Evolutionary conservation across 2,113 vertebrate species (phyloP), one percentile per base, ranked within the genome.

Genomic region (Zapus hudsonius): DNA sequence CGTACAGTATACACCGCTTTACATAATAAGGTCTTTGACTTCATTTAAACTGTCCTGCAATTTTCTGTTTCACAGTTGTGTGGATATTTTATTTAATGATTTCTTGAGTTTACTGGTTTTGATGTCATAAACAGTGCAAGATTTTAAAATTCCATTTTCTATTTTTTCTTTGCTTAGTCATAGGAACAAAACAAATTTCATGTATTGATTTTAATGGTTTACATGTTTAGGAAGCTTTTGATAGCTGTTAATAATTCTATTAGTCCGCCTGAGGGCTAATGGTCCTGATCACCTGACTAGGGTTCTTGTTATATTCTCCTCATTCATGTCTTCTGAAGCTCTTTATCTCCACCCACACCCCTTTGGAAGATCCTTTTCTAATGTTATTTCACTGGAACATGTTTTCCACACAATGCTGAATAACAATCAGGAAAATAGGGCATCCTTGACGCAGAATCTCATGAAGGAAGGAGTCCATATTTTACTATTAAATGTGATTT

Each of bases 181-280:
- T 42, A 74, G 17, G 40, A 75, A 59, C 16, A 66, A 3, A 40
- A 40, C 20, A 59, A 40, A 55, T 80, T 81, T 89, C 72, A 23
- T 40, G 22, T 73, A 66, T 44, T 90, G 22, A 40, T 80, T 78
- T 89, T 72, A 91, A 84, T 75, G 36, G 19, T 66, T 91, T 91
- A 67, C 22, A 61, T n/a, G 19, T 84, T 67, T 55, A 66, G 3
- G 57, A 55, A 79, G 25, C 4, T 64, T 84, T 4, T 88, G 36
- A 7, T 78, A 55, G 40, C 25, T 13, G 64, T 33, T 82, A n/a
- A 42, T 91, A 76, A 69, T 52, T 94, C 4, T 40, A 63, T 44
- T 76, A 55, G 12, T 52, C 27, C 64, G 19, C 7, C 6, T 64
- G 23, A 74, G 3, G 25, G n/a, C n/a, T n/a, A n/a, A n/a, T n/a